Percentiles rank a stretch among this genome's conserved stretches.
Evolutionary conservation across 2,113 vertebrate genomes (phyloP).

Genomic region (Gasterosteus nipponicus): DNA sequence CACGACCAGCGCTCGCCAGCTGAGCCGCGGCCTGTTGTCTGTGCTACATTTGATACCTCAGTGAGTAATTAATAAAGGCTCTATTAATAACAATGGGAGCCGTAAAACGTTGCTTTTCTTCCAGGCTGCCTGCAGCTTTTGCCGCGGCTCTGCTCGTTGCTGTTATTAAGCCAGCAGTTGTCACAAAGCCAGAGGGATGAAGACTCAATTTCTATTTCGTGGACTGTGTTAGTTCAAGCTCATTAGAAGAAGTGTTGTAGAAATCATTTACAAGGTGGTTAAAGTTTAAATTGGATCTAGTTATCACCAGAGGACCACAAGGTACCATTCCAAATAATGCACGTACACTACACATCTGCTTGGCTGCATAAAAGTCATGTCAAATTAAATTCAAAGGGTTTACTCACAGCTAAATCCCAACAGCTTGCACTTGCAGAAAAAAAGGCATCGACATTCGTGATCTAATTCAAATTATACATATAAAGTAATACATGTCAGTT

Average conservation of each 20-base stretch:
- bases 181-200: conserved; percentile 41
- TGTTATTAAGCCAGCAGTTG: conserved; percentile 62
- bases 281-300: conserved; percentile 1
- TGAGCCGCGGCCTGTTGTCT: conserved; percentile 73
- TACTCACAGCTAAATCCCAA: background rate
- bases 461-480: background rate
- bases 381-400: background rate
- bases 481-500: no score
- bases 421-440: background rate
- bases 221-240: conserved; percentile 31
- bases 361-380: background rate
- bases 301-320: background rate
- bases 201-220: conserved; percentile 33
- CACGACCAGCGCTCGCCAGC: conserved; percentile 57
- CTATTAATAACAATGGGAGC: conserved; percentile 80
- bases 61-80: conserved; percentile 80
- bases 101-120: conserved; percentile 67
- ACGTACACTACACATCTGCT: background rate
- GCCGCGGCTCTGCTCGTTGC: conserved; percentile 20
- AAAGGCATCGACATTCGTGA: background rate
- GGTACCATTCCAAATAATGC: background rate
- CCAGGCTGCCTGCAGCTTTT: conserved; percentile 56
- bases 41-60: conserved; percentile 76
- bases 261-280: conserved; percentile 6
- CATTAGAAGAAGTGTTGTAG: background rate